Evolutionary conservation across 1,140 invertebrate genomes (phyloP).

Genomic region (Dinoponera quadriceps): DNA sequence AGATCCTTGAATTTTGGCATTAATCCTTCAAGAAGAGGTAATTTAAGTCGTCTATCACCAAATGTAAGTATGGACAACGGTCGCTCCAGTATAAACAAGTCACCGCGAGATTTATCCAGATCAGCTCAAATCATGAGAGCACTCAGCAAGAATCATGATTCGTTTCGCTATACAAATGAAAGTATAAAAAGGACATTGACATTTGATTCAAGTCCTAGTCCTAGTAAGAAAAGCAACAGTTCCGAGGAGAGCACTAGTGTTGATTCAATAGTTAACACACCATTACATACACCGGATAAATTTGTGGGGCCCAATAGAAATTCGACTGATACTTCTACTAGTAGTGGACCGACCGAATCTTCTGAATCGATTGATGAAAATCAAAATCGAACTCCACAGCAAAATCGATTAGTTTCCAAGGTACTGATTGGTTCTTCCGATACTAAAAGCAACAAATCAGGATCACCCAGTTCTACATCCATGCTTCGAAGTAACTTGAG

Average conservation of each 20-base stretch:
- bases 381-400: conserved; percentile 80
- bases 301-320: conserved; percentile 72
- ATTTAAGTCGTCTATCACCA: conserved; percentile 62
- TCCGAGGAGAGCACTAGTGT: background rate
- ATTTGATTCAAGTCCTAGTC: conserved; percentile 77
- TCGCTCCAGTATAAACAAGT: conserved; percentile 57
- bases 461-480: conserved; percentile 64
- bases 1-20: conserved; percentile 79
- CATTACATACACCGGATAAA: conserved; percentile 70
- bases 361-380: conserved; percentile 80
- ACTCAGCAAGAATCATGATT: conserved; percentile 74
- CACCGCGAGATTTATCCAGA: conserved; percentile 68
- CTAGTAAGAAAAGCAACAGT: conserved; percentile 31
- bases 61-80: conserved; percentile 63
- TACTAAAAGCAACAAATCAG: conserved; percentile 56
- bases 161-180: conserved; percentile 64
- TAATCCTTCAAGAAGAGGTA: conserved; percentile 45
- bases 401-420: conserved; percentile 72
- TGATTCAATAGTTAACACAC: conserved; percentile 66
- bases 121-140: conserved; percentile 81
- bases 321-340: conserved; percentile 69
- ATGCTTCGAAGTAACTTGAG: conserved; percentile 67
- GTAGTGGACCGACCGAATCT: conserved; percentile 67
- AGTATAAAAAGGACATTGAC: conserved; percentile 80
- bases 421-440: conserved; percentile 70